Evolutionary conservation across 2,113 vertebrate genomes (phyloP), one percentile per base, ranked within the genome.

Genomic region (Aegotheles bennettii): DNA sequence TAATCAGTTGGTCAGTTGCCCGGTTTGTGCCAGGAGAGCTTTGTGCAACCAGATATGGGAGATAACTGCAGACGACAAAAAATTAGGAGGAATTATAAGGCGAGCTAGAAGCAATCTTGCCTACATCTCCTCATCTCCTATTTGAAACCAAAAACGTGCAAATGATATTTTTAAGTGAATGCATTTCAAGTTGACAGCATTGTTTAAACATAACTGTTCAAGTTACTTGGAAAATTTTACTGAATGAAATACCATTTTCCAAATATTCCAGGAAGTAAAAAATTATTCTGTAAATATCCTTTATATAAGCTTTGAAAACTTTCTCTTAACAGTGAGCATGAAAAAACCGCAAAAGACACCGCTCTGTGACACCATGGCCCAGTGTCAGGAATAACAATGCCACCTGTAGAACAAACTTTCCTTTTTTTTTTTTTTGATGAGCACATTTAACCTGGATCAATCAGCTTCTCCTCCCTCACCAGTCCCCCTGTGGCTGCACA

Each of bases 401-500:
- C 45, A 78, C 14, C 31, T 24, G 16, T 5, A 31, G 13, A 53
- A 31, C 4, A 42, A 29, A 7, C 24, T 40, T 21, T 19, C 26
- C 12, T 31, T 26, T 24, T 64, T 11, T 26, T 36, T 9, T 33
- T 11, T 13, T 31, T 9, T 9, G 7, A 50, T 70, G 36, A 45
- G 17, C 8, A 21, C 1, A 53, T 53, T 63, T 47, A 54, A 35
- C 16, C 2, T 42, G 10, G 19, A 60, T 65, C 45, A n/a, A 23
- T 11, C 13, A 48, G 57, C 43, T 60, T 28, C 40, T 64, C 36
- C 20, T 42, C 14, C 10, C 24, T 2, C 36, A 9, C 24, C 0
- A 1, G 17, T 24, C 19, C 35, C 23, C 43, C 47, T 0, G 0
- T 6, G 56, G 67, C 48, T 36, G 42, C 60, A 42, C 28, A 42